Evolutionary conservation across 2,797 vertebrate genomes (phyloP).

Genomic region (Eulemur coronatus): DNA sequence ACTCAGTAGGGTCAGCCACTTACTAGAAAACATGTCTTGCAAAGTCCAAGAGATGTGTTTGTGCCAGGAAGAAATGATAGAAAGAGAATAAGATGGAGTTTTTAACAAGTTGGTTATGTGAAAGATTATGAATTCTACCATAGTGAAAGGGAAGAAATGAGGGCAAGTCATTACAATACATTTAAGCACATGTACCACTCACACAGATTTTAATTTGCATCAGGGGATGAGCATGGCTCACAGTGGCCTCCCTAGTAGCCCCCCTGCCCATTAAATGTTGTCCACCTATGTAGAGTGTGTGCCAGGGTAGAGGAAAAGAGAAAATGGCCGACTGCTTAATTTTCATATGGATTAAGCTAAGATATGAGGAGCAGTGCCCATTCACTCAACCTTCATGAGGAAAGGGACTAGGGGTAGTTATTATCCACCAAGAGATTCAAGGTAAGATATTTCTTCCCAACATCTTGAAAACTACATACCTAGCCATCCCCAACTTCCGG

Average conservation of each 20-base stretch:
- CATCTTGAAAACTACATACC: neutral
- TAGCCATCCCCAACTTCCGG: neutral
- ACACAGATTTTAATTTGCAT: neutral
- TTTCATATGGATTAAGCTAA: neutral
- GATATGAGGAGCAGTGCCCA: neutral
- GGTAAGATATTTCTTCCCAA: neutral
- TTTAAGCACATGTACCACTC: neutral
- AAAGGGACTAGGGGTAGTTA: neutral
- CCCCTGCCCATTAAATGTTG: neutral
- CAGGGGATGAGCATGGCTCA: neutral
- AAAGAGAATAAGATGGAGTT: neutral
- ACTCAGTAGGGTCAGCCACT: neutral
- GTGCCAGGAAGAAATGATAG: neutral
- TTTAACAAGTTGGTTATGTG: neutral
- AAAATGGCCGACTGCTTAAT: neutral
- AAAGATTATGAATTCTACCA: neutral
- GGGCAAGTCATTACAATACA: neutral
- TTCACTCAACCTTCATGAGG: neutral
- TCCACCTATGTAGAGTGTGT: neutral
- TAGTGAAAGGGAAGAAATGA: neutral
- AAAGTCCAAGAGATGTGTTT: neutral
- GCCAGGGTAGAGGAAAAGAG: neutral
- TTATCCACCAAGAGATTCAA: neutral
- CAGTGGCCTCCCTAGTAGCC: neutral
- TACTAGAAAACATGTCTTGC: neutral